Evolutionary conservation across 2,888 invertebrate species (phyloP), one percentile per base, ranked within the genome.

Genomic region (Drosophila antonietae): DNA sequence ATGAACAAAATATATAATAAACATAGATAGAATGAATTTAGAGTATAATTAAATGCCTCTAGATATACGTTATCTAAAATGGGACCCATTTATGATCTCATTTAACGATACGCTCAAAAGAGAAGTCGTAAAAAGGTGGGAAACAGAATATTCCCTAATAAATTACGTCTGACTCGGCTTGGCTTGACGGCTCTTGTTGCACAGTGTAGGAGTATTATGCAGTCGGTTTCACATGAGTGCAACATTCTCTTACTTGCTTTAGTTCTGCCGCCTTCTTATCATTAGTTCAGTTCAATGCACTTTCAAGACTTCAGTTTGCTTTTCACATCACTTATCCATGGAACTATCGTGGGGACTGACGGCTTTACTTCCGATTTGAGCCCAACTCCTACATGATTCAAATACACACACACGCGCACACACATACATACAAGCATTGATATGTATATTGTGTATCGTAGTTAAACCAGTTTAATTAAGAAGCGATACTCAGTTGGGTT

Each of bases 361-460:
- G 35, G 72, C 75, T 69, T 73, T 70, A 84, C 82, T 84, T 84
- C 83, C 83, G 83, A 84, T 86, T 70, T 75, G 59, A 28, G 49
- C 15, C 23, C 60, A 60, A 71, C 77, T 73, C 78, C 76, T 78
- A 78, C 74, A 80, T 87, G 84, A 87, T 66, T 83, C 82, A 80
- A 44, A 44, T 37, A 37, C 18, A 49, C 14, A 53, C 43, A 35
- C 33, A 3, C 33, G 18, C 20, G 20, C 28, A 14, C 8, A 39
- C 53, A 28, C 9, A n/a, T 23, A 18, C 23, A 49, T 1, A 2
- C 46, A 46, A 14, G 6, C n/a, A 47, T 28, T n/a, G 31, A 28
- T 56, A 37, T 64, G 14, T 66, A 35, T 53, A 35, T 52, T 28
- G 56, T 60, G 39, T 70, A 41, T 58, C 46, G 57, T n/a, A 59